phyloP scores from a whole-genome alignment of 2,797 vertebrate species.

The Meda fulgida region DNA sequence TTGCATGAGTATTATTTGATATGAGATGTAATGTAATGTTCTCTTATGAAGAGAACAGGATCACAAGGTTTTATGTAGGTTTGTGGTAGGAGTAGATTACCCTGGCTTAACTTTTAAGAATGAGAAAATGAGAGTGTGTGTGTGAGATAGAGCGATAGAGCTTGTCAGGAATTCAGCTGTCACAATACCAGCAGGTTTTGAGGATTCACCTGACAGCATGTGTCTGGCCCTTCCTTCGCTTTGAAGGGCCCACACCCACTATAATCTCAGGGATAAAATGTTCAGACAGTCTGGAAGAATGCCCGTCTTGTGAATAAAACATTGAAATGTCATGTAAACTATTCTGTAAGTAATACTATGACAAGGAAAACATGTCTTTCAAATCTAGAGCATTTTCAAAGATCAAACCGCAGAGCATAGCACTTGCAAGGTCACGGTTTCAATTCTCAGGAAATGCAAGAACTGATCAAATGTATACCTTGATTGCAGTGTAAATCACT shows the following conservation, averaged over 20 bases:
- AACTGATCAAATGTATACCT: slow-evolving; percentile 4
- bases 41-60: slow-evolving; percentile 14
- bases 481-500: background rate
- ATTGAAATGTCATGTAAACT: slow-evolving; percentile 30
- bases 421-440: background rate
- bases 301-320: slow-evolving; percentile 13
- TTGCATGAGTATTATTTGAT: slow-evolving; percentile 11
- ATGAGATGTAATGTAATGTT: slow-evolving; percentile 22
- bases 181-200: slow-evolving; percentile 73
- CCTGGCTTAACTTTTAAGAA: slow-evolving; percentile 39
- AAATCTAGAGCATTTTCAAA: background rate
- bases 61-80: slow-evolving; percentile 11
- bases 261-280: slow-evolving; percentile 52
- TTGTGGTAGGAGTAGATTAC: slow-evolving; percentile 36
- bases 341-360: slow-evolving; percentile 1
- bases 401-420: background rate
- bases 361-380: slow-evolving; percentile 4
- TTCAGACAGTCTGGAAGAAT: slow-evolving; percentile 36
- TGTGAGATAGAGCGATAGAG: slow-evolving; percentile 13
- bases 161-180: slow-evolving; percentile 70
- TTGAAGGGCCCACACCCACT: slow-evolving; percentile 34
- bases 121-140: slow-evolving; percentile 15
- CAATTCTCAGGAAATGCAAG: background rate
- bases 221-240: slow-evolving; percentile 28
- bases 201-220: slow-evolving; percentile 39